Conservation (phyloP, 2,113 vertebrate genomes). For the Strigops habroptila region DNA sequence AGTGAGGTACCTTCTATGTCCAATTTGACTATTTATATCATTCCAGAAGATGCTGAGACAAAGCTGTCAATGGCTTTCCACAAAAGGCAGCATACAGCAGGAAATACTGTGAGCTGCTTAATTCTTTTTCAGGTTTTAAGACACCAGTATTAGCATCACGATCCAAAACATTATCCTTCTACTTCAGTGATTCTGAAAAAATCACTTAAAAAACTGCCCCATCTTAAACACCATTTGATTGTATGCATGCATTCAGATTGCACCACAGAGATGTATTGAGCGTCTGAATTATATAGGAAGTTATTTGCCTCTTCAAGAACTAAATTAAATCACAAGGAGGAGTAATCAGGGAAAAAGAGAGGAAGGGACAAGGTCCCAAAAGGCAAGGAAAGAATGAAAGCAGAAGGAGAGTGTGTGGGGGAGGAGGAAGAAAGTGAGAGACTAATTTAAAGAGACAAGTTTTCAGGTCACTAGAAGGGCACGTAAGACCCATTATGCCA, state of each 20-base stretch:
- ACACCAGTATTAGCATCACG: neutral
- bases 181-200: neutral
- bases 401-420: neutral
- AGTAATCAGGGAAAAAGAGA: neutral
- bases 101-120: neutral
- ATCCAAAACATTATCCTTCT: neutral
- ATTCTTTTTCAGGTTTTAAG: neutral
- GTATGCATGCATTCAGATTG: rapidly evolving
- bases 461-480: constrained; percentile 48
- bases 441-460: constrained; percentile 45
- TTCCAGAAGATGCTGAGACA: neutral
- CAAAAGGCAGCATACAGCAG: neutral
- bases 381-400: neutral
- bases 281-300: neutral
- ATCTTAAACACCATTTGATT: neutral
- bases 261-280: neutral
- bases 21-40: neutral
- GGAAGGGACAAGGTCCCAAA: neutral
- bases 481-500: constrained; percentile 16
- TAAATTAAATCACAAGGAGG: neutral
- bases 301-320: neutral
- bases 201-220: neutral
- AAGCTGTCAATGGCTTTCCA: neutral
- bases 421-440: neutral
- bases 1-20: neutral